Base-by-base conservation (phyloP, 2,113 vertebrate genomes). In the Pseudorectes ferrugineus region DNA sequence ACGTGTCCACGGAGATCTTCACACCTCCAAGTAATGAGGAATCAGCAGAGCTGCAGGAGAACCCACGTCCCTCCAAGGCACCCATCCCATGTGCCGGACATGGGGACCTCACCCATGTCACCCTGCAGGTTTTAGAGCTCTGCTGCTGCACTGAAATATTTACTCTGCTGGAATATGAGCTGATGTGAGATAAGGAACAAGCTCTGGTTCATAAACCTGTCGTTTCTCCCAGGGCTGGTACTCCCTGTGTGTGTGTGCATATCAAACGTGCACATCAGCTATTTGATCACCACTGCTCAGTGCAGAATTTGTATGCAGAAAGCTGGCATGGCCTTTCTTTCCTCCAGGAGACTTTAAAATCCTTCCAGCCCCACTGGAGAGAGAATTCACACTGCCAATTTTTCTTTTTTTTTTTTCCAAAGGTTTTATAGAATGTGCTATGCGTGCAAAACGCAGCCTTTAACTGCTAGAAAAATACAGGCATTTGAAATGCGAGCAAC, bases 361-460 rank as follows among this genome's bases (percentile, higher is more conserved):
- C 88, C 59, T 96, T 95, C 97, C 97, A 98, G 74, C 92, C 96
- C 96, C 76, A 89, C 95, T 81, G 89, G 90, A 96, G 98, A 95
- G 89, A 85, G 89, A 94, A 90, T 67, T 92, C 75, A 62, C 77
- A 42, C 93, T 94, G 96, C 95, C 89, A 97, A 85, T 84, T 92
- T 80, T 91, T 80, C 45, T 45, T 42, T 78, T 23, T 45, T 57
- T 38, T 38, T 71, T 89, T 81, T 85, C 78, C 71, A 67, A 88
- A 95, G 94, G 92, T 92, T 97, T 98, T 95, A 92, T 65, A 92
- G 94, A 94, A 95, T 96, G 96, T 97, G 92, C 96, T 77, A 90
- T 77, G 95, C 67, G 85, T 96, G 96, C 95, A 94, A 88, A 96
- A 98, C 12, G 25, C 89, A 75, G 86, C 31, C 95, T 96, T 96